Conservation (phyloP, 23 tunicate species). For the Halocynthia aurantium region DNA sequence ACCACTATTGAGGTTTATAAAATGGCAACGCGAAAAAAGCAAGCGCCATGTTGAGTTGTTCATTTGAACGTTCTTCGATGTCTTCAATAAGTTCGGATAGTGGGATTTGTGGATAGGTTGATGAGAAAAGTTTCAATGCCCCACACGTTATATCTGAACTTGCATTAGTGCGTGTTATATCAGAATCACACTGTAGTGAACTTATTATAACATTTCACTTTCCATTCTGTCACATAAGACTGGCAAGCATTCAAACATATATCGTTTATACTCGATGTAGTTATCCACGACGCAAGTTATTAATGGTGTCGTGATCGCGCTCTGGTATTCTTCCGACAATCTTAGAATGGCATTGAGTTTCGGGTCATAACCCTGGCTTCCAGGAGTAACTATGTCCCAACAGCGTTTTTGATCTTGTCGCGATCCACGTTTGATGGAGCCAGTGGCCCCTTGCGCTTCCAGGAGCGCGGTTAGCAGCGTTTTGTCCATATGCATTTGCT, state of each 20-base stretch:
- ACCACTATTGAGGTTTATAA: too few relatives aligned
- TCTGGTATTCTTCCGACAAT: constrained; percentile 4
- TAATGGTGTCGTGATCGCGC: constrained; percentile 5
- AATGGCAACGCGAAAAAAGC: too few relatives aligned
- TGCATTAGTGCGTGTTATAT: too few relatives aligned
- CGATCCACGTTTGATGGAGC: constrained; percentile 29
- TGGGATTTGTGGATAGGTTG: too few relatives aligned
- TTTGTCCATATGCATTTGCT: constrained; percentile 5
- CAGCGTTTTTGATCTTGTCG: constrained; percentile 22
- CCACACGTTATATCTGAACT: too few relatives aligned
- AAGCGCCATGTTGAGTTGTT: too few relatives aligned
- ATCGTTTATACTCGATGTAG: constrained; percentile 5
- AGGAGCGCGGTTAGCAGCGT: constrained; percentile 18
- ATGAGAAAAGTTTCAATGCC: too few relatives aligned
- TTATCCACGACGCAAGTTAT: constrained; percentile 6
- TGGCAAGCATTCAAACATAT: constrained; percentile 16
- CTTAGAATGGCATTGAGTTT: constrained; percentile 4
- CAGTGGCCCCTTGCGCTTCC: background rate
- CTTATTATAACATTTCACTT: background rate
- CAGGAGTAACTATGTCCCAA: constrained; percentile 24
- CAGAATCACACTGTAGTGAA: too few relatives aligned
- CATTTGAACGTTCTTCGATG: too few relatives aligned
- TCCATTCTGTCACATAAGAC: constrained; percentile 19
- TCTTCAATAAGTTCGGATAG: too few relatives aligned
- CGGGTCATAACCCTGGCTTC: constrained; percentile 15